Conservation (phyloP, 2,113 vertebrate genomes). For the Raja brachyura region DNA sequence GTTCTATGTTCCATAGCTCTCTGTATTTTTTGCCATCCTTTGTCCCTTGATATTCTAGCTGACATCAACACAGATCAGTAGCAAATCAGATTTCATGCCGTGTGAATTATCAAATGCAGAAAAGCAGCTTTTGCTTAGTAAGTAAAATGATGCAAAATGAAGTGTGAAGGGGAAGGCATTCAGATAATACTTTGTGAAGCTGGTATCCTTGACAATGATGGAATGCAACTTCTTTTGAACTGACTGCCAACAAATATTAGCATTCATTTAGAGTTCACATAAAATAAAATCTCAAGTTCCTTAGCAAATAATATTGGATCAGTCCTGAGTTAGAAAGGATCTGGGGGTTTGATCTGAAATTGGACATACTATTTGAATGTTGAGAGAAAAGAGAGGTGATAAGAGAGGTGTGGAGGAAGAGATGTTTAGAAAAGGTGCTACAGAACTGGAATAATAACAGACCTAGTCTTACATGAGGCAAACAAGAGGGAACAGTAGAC, state of each 20-base stretch:
- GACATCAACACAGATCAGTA: background rate
- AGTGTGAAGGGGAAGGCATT: background rate
- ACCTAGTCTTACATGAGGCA: background rate
- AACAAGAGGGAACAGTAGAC: background rate
- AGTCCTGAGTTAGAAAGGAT: background rate
- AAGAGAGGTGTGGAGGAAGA: background rate
- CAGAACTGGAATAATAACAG: background rate
- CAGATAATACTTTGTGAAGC: slow-evolving; percentile 7
- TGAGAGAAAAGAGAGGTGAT: background rate
- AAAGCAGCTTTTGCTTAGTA: background rate
- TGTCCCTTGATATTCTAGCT: background rate
- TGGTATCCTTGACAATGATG: slow-evolving; percentile 4
- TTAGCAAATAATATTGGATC: background rate
- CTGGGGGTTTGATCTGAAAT: background rate
- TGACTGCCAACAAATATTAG: background rate
- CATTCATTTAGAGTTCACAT: background rate
- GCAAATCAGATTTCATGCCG: background rate
- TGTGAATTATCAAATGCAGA: background rate
- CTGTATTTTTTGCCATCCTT: background rate
- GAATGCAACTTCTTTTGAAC: slow-evolving; percentile 1
- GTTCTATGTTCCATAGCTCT: no score
- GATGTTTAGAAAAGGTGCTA: background rate
- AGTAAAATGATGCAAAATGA: background rate
- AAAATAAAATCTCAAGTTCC: background rate
- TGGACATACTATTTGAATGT: background rate